phyloP scores from a whole-genome alignment of 2,888 invertebrate species.

The Drosophila subsilvestris region DNA sequence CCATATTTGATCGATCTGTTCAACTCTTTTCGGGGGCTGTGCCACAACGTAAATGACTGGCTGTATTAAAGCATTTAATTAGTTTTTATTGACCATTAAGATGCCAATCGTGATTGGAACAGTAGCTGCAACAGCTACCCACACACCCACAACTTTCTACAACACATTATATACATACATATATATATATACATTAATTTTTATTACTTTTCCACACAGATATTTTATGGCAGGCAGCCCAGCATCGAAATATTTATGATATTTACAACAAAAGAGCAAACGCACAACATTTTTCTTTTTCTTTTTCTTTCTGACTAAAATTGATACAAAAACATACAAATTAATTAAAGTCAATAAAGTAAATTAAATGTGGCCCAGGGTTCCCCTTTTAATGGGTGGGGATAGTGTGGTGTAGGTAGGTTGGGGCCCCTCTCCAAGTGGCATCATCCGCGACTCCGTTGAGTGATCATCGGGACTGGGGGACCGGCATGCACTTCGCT shows the following conservation, averaged over 20 bases:
- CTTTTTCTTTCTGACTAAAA: conserved; percentile 58
- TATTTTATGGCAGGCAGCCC: conserved; percentile 56
- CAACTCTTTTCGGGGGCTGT: neutral
- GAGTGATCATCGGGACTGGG: conserved; percentile 61
- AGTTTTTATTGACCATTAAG: conserved; percentile 72
- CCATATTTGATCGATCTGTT: conserved; percentile 42
- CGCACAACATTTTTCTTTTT: conserved; percentile 29
- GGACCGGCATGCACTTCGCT: conserved; percentile 72
- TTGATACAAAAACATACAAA: conserved; percentile 79
- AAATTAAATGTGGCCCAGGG: conserved; percentile 42
- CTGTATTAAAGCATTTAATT: conserved; percentile 62
- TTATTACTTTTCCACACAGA: conserved; percentile 59
- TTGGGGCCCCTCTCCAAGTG: neutral
- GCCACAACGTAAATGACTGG: neutral
- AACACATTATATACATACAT: conserved; percentile 20
- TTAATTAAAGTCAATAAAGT: conserved; percentile 76
- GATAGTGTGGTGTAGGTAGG: neutral
- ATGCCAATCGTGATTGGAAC: conserved; percentile 60
- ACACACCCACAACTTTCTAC: conserved; percentile 64
- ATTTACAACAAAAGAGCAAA: conserved; percentile 67
- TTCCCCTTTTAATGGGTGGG: conserved; percentile 54
- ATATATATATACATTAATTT: conserved; percentile 27
- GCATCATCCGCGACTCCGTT: conserved; percentile 23
- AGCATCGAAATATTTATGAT: conserved; percentile 73
- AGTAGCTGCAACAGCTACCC: conserved; percentile 54